phyloP scores from a whole-genome alignment of 2,888 invertebrate genomes.

The Melinaea menophilus region DNA sequence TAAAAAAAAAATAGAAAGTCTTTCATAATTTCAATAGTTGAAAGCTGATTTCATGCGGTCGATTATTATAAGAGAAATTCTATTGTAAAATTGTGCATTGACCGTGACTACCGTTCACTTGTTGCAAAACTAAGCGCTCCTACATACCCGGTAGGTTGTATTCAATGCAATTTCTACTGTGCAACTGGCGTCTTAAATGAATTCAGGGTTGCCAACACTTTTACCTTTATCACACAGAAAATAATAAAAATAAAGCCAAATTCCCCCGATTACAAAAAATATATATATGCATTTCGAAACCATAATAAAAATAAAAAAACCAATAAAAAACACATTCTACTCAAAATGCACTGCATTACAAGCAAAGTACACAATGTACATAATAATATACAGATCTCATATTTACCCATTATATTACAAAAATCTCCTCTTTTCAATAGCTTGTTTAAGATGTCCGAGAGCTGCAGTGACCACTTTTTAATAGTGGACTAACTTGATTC shows the following conservation, averaged over 20 bases:
- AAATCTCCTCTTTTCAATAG: constrained; percentile 1
- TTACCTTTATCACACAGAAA: background rate
- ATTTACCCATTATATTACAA: constrained; percentile 5
- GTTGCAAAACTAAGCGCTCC: constrained; percentile 18
- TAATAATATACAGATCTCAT: background rate
- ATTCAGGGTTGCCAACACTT: constrained; percentile 2
- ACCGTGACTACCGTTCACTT: constrained; percentile 22
- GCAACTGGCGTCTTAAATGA: background rate
- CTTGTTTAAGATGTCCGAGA: constrained; percentile 1
- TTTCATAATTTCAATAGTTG: constrained; percentile 11
- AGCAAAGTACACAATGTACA: constrained; percentile 2
- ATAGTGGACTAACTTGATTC: background rate
- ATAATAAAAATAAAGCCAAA: background rate
- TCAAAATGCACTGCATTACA: background rate
- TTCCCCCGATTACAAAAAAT: background rate
- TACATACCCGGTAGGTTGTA: background rate
- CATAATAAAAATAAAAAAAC: too few species aligned
- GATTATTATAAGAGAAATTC: constrained; percentile 16
- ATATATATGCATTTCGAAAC: background rate
- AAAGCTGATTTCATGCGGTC: constrained; percentile 10
- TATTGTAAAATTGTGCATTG: constrained; percentile 23
- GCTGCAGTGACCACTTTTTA: background rate
- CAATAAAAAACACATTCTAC: too few species aligned
- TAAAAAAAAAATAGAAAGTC: constrained; percentile 11
- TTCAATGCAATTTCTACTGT: background rate